These are phyloP conservation scores for Chrosomus eos DNA, from an alignment of 2,797 vertebrate genomes.

Conservation along the genomic window DNA sequence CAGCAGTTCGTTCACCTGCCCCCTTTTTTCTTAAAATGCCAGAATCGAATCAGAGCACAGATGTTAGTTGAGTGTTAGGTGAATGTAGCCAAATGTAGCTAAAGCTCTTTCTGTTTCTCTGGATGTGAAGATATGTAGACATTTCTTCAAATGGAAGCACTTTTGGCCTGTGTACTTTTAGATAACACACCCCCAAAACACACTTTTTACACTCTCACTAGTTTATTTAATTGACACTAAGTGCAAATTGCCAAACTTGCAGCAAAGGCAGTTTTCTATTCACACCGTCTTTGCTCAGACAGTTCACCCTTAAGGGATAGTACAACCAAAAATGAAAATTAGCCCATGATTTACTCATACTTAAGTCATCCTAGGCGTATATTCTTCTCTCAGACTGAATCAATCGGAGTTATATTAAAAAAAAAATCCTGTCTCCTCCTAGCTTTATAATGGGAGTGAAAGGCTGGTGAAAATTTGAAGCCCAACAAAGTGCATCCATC, in stretches of 20 bases:
- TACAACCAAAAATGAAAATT: too few species aligned
- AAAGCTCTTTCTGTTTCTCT: not conserved
- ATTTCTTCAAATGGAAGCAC: slow-evolving; percentile 10
- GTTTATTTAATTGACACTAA: slow-evolving; percentile 7
- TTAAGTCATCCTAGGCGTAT: too few species aligned
- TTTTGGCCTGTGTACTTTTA: not conserved
- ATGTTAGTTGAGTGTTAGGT: slow-evolving; percentile 2
- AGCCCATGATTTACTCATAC: too few species aligned
- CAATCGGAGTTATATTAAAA: too few species aligned
- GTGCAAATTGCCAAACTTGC: not conserved
- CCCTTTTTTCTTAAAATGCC: not conserved
- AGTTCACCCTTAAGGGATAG: too few species aligned
- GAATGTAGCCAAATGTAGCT: not conserved
- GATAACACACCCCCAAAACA: not conserved
- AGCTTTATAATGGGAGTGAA: too few species aligned
- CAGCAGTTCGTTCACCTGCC: slow-evolving; percentile 1
- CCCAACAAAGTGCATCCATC: too few species aligned
- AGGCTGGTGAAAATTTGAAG: too few species aligned
- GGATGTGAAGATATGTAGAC: not conserved
- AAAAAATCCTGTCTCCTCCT: too few species aligned
- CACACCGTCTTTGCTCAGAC: too few species aligned
- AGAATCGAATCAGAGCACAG: not conserved
- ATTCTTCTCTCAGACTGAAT: too few species aligned
- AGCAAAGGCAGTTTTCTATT: too few species aligned
- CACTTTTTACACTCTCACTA: not conserved